These are phyloP conservation scores for Speoplatyrhinus poulsoni DNA, from an alignment of 2,113 vertebrate species.

Conservation along the genomic window DNA sequence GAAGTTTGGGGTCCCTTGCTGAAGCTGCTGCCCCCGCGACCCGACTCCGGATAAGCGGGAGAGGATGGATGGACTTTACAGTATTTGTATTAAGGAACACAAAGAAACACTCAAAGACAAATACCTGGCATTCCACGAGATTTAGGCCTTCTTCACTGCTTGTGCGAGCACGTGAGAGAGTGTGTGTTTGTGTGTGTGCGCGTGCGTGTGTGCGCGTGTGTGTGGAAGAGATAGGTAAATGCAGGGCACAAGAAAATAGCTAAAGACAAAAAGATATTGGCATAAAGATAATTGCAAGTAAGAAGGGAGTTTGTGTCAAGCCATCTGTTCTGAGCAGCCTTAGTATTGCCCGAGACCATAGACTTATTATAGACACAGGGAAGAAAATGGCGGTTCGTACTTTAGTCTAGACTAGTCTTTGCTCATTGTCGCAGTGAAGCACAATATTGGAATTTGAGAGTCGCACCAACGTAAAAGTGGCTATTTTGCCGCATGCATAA, in stretches of 20 bases:
- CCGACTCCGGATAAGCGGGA: too few species aligned
- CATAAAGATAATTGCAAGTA: not conserved
- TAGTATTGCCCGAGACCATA: not conserved
- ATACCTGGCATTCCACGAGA: conserved; percentile 30
- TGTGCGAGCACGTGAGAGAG: conserved; percentile 21
- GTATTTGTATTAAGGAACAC: conserved; percentile 31
- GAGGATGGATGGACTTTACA: too few species aligned
- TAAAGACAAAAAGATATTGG: not conserved
- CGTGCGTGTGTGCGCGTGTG: conserved; percentile 16
- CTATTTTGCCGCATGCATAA: too few species aligned
- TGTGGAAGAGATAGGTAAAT: not conserved
- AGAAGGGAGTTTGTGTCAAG: not conserved
- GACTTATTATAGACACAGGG: too few species aligned
- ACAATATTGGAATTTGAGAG: too few species aligned
- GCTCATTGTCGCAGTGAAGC: too few species aligned
- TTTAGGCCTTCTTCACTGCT: not conserved
- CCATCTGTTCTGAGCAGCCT: too few species aligned
- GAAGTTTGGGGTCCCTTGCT: too few species aligned
- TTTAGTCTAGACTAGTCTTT: too few species aligned
- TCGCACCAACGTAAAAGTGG: too few species aligned
- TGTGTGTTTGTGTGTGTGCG: conserved; percentile 19
- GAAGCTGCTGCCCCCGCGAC: too few species aligned
- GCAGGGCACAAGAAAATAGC: not conserved
- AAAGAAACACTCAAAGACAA: conserved; percentile 35
- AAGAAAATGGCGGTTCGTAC: too few species aligned